A percentile compares a stretch with the other conserved stretches of the same genome.
phyloP scores from a whole-genome alignment of 2,113 vertebrate genomes.

The Mormoops blainvillei region DNA sequence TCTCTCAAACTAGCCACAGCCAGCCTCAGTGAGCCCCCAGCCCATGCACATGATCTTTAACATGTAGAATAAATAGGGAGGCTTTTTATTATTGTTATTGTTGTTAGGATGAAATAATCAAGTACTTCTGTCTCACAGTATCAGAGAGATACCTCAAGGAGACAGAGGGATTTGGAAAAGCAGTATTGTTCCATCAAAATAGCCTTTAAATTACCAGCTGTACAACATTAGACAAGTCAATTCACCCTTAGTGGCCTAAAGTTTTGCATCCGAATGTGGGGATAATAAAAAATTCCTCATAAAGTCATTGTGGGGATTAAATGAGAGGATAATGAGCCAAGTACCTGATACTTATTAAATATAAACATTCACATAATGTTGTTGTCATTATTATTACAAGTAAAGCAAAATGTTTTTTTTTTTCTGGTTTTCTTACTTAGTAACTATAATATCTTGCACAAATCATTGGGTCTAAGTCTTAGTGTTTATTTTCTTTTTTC shows the following conservation, averaged over 20 bases:
- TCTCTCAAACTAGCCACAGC: too few species aligned
- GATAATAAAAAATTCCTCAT: not conserved
- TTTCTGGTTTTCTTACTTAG: not conserved
- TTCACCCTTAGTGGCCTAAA: not conserved
- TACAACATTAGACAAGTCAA: not conserved
- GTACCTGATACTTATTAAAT: not conserved
- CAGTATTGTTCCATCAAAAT: not conserved
- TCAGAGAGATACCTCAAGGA: not conserved
- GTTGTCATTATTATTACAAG: not conserved
- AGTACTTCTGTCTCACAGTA: not conserved
- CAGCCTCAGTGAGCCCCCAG: too few species aligned
- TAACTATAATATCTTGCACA: not conserved
- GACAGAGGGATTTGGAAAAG: not conserved
- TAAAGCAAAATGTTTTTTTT: not conserved
- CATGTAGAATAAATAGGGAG: not conserved
- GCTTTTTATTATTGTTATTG: not conserved
- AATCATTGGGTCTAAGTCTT: not conserved
- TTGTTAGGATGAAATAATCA: not conserved
- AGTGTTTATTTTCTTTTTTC: not conserved
- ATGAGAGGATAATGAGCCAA: not conserved
- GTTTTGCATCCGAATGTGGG: not conserved
- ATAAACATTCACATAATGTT: not conserved
- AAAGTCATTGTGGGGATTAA: not conserved
- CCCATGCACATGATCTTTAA: not conserved
- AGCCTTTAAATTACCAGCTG: not conserved